Percentiles rank a stretch among this genome's conserved stretches.
Conservation (phyloP, 2,797 vertebrate species). For the Phataginus tricuspis region DNA sequence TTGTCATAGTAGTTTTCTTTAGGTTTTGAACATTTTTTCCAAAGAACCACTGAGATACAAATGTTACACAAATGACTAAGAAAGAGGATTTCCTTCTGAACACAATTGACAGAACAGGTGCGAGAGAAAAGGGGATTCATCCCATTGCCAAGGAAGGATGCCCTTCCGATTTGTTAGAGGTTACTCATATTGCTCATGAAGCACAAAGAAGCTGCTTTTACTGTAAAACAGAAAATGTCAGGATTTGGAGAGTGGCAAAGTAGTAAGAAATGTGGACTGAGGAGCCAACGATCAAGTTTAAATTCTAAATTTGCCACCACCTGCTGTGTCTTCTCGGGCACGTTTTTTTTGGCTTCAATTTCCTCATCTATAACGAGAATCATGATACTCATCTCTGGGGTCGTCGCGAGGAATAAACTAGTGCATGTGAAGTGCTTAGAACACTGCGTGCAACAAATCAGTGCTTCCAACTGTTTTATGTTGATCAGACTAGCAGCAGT, state of each 20-base stretch:
- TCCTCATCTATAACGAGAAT: neutral
- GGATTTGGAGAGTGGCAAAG: neutral
- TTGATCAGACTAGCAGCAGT: neutral
- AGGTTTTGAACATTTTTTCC: neutral
- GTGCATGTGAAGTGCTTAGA: neutral
- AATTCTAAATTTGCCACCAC: neutral
- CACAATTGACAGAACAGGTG: conserved; percentile 43
- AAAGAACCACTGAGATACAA: neutral
- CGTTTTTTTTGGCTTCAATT: neutral
- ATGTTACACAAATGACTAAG: conserved; percentile 22
- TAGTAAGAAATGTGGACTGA: neutral
- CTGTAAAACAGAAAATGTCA: neutral
- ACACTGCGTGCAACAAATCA: neutral
- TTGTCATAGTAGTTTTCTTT: neutral
- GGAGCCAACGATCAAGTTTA: neutral
- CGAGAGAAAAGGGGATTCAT: conserved; percentile 10
- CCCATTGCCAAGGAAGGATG: neutral
- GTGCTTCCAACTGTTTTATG: neutral
- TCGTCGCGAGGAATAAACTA: neutral
- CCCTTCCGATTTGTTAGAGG: neutral
- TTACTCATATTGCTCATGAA: conserved; percentile 13
- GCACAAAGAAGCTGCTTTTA: neutral
- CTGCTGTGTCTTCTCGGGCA: neutral
- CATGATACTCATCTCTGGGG: neutral
- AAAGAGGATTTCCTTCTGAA: conserved; percentile 65